Evolutionary conservation across 2,113 vertebrate species (phyloP), one percentile per base, ranked within the genome.

Genomic region (Solea senegalensis): DNA sequence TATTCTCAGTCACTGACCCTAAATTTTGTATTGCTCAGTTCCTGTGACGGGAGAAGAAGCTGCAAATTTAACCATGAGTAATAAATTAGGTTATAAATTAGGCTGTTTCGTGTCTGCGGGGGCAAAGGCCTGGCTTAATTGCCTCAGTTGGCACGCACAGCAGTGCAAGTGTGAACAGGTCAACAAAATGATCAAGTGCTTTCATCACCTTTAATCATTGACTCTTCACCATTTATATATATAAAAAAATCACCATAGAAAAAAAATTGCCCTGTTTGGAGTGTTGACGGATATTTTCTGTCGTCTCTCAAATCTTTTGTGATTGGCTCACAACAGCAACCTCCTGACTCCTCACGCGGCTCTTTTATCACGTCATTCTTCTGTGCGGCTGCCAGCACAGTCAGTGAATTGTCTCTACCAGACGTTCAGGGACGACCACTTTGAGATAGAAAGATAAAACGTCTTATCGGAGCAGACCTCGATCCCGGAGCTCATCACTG

Each of bases 401-500:
- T 63, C 11, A 26, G 28, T 63, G 65, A 68, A 60, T 16, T 21
- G 13, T 40, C 60, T 50, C 55, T 49, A 56, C 34, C 14, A 54
- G 28, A 71, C 4, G 1, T 55, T 79, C 60, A 80, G 55, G 64
- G 69, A 14, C 44, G 43, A 9, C 13, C 10, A 26, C 51, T 72
- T 66, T 59, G 14, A 58, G 34, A 53, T 21, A 21, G 21, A 52
- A 41, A 57, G 46, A 80, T 78, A 56, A 74, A 79, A 81, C 21
- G 9, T 3, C 15, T 57, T 46, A 72, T 65, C 54, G 69, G 48
- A 54, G 48, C 65, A 56, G 51, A 21, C 28, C 56, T 80, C 21
- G 28, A 60, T 80, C 66, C 53, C 76, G 53, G 52, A 65, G 46
- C 72, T 73, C 78, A 80, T 80, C 76, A 63, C 41, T 34, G 50